Base-by-base conservation (phyloP, 2,888 invertebrate species). In the Tupiocoris notatus region DNA sequence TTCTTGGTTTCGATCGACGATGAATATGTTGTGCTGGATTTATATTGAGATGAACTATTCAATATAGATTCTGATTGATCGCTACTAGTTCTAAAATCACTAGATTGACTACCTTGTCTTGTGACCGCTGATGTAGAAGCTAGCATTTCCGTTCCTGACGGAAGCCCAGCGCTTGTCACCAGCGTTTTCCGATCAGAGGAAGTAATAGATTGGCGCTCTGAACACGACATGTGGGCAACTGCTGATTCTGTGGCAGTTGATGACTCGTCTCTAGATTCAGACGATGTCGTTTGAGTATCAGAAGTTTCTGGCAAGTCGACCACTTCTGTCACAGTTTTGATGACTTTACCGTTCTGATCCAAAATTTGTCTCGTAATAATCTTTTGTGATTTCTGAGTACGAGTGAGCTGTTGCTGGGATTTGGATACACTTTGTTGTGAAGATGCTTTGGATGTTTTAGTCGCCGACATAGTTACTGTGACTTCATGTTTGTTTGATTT, bases 291-390 rank as follows among this genome's bases (percentile, higher is more conserved):
- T 61, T 70, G 59, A 17, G 59, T 59, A 9, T 70, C 70, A 17
- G 70, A 64, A 0, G 66, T 56, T 3, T 63, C 58, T 12, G 77
- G 73, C 24, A 68, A 24, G n/a, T 79, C 77, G 20, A 66, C 64
- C 24, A 66, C 64, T 59, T 79, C 78, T 6, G 76, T 79, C n/a
- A 77, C 66, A 2, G 77, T 76, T 58, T 76, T 62, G 54, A 76
- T 76, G 9, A 77, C 76, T 18, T 77, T 75, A 2, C 78, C 78
- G n/a, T 77, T 68, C 57, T 57, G 58, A 65, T 73, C 71, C 6
- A 65, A 57, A 18, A 77, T 58, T 59, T 71, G 63, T 25, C 65
- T 63, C 25, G 65, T 77, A 2, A 77, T 59, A 2, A 22, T 64
- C 71, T 71, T 77, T 25, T 77, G 75, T 24, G 64, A 63, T 25